phyloP scores from a whole-genome alignment of 2,113 vertebrate genomes.

The Cinclus mexicanus region DNA sequence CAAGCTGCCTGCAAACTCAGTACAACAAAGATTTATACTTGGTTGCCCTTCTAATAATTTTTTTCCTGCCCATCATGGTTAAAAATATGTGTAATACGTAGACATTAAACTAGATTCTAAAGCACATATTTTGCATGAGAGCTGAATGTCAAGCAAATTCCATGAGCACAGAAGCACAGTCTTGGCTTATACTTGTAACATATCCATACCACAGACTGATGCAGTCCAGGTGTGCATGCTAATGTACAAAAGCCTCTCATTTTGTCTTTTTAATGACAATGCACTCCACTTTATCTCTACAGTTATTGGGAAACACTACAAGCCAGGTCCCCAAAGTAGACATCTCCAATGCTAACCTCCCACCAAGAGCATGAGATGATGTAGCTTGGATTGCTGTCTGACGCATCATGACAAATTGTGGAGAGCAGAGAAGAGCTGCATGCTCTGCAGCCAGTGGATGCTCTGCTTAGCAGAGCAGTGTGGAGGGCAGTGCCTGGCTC shows the following conservation, averaged over 20 bases:
- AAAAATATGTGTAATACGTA: neutral
- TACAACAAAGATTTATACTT: neutral
- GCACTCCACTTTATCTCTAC: neutral
- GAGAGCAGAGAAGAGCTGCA: neutral
- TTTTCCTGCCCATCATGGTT: neutral
- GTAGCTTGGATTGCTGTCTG: neutral
- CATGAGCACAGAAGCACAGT: neutral
- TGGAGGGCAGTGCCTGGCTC: neutral
- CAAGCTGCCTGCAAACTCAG: neutral
- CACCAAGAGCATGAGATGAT: fast-evolving
- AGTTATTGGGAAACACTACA: neutral
- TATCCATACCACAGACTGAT: neutral
- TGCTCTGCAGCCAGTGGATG: fast-evolving
- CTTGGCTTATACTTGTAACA: neutral
- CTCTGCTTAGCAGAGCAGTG: neutral
- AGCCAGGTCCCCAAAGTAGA: neutral
- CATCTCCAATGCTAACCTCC: neutral
- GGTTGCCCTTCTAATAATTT: neutral
- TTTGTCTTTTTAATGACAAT: neutral
- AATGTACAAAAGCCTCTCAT: neutral
- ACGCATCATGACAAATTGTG: neutral
- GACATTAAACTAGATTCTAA: neutral
- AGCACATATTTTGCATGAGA: neutral
- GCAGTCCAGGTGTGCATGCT: fast-evolving
- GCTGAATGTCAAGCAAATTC: neutral